Evolutionary conservation across 2,797 vertebrate species (phyloP), one percentile per base, ranked within the genome.

Genomic region (Hydrocynus forskahlii): DNA sequence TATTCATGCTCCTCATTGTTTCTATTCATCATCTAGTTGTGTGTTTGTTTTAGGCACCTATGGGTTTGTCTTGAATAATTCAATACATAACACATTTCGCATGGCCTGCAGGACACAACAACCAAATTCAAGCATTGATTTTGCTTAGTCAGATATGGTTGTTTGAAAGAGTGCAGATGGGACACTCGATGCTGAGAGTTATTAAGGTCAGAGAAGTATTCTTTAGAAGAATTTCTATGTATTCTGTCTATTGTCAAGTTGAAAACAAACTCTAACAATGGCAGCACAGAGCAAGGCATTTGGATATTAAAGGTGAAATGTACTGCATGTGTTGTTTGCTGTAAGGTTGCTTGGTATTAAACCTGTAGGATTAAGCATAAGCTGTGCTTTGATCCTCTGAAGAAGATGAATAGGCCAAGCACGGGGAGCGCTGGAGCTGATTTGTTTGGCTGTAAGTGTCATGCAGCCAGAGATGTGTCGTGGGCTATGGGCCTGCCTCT

Each of bases 41-140:
- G 43, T 82, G 45, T 83, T 83, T 71, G 63, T 80, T 84, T 84
- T 68, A 48, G 76, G 80, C 38, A 78, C 25, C 35, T 35, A 35
- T 35, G 35, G 35, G 35, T 35, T 35, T 35, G 59, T 16, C 79
- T 38, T 63, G 29, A 35, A 63, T 35, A 63, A 63, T 63, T 38
- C 8, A 60, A 69, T 69, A 48, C 72, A 78, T 68, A n/a, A 35
- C 69, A 69, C 60, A 55, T 63, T 45, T 23, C 38, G n/a, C 19
- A 21, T 63, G 23, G 12, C n/a, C 12, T 62, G 23, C 59, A 64
- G 62, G 60, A 16, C 59, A 62, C 23, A 62, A 29, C 13, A 19
- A 64, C 25, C 17, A 35, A 40, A 70, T 50, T 1, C 1, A 48
- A 23, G 21, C 45, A n/a, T 55, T 67, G 19, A 67, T 67, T 67